Conservation (phyloP, 2,888 invertebrate species). For the Teinopalpus imperialis region DNA sequence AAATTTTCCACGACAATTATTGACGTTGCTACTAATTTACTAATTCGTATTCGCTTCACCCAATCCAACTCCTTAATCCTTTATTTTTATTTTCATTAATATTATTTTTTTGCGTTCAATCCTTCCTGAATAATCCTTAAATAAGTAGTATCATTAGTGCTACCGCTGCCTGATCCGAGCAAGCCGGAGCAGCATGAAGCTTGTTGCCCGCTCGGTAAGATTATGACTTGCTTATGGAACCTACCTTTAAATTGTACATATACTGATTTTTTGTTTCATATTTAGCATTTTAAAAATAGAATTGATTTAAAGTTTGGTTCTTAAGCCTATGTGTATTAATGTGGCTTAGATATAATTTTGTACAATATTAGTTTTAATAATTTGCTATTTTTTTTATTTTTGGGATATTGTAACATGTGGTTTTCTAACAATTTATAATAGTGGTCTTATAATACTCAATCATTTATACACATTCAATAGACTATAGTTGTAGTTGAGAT, state of each 20-base stretch:
- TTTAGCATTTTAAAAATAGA: no score
- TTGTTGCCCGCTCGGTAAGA: constrained; percentile 93
- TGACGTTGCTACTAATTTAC: constrained; percentile 79
- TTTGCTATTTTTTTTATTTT: constrained; percentile 41
- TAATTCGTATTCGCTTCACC: constrained; percentile 80
- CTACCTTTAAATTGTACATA: constrained; percentile 29
- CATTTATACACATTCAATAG: constrained; percentile 23
- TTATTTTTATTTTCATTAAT: constrained; percentile 48
- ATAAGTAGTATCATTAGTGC: constrained; percentile 86
- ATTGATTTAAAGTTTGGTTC: constrained; percentile 44
- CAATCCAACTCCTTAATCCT: constrained; percentile 59
- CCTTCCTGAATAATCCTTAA: constrained; percentile 56
- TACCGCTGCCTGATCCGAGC: constrained; percentile 93
- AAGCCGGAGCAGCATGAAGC: constrained; percentile 95
- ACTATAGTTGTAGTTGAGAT: neutral
- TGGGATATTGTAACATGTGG: constrained; percentile 35
- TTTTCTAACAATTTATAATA: constrained; percentile 36
- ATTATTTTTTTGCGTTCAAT: constrained; percentile 70
- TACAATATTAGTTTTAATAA: constrained; percentile 39
- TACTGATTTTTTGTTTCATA: no score
- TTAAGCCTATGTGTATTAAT: constrained; percentile 57
- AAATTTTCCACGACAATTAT: constrained; percentile 42
- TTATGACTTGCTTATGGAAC: constrained; percentile 41
- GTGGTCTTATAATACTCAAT: constrained; percentile 25
- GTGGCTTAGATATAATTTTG: constrained; percentile 64